Percentiles rank a stretch among this genome's conserved stretches.
phyloP scores from a whole-genome alignment of 1,140 invertebrate genomes.

The Ridgeia piscesae region DNA sequence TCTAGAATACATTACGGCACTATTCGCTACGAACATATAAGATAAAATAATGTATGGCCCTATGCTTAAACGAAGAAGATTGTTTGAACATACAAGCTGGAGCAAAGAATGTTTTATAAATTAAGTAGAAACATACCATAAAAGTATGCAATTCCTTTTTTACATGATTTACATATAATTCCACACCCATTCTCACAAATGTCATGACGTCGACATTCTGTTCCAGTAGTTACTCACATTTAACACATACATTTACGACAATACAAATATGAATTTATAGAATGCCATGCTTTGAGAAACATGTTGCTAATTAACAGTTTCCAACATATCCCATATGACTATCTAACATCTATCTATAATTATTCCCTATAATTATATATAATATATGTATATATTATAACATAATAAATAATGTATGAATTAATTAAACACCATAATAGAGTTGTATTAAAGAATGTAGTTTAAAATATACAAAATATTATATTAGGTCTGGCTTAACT shows the following conservation, averaged over 20 bases:
- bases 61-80: neutral
- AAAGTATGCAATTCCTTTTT: neutral
- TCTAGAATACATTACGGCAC: neutral
- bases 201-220: neutral
- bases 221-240: neutral
- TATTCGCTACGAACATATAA: neutral
- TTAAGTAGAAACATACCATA: neutral
- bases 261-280: neutral
- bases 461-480: neutral
- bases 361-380: neutral
- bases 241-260: neutral
- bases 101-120: neutral
- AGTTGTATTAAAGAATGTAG: neutral
- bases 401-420: too few species aligned
- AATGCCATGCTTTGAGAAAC: neutral
- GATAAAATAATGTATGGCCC: neutral
- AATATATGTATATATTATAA: neutral
- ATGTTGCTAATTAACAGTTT: neutral
- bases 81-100: neutral
- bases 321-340: too few species aligned
- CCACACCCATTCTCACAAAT: neutral
- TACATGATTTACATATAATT: neutral
- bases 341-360: neutral
- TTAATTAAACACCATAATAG: too few species aligned
- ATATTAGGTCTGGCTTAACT: neutral